phyloP scores from a whole-genome alignment of 2,113 vertebrate species.

The Plecturocebus donacophilus region DNA sequence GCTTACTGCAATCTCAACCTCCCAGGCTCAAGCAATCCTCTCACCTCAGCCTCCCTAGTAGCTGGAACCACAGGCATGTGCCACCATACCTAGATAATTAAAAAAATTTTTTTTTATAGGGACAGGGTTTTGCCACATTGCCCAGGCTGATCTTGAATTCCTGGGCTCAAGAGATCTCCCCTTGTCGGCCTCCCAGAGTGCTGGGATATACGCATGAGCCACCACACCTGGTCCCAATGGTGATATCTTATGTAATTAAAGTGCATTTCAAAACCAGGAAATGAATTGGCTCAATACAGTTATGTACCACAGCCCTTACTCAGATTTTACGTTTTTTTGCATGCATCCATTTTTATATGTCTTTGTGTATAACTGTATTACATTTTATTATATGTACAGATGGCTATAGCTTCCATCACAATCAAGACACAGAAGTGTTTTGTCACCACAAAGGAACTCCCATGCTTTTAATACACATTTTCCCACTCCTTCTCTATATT shows the following conservation, averaged over 20 bases:
- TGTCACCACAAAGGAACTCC: not conserved
- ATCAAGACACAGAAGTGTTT: conserved; percentile 17
- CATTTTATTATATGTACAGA: not conserved
- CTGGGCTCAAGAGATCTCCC: too few relatives aligned
- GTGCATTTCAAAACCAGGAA: not conserved
- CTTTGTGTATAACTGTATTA: conserved; percentile 13
- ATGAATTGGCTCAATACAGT: not conserved
- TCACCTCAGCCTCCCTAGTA: too few relatives aligned
- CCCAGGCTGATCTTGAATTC: too few relatives aligned
- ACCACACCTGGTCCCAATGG: too few relatives aligned
- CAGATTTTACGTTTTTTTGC: not conserved
- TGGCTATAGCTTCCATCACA: not conserved
- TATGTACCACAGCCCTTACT: not conserved
- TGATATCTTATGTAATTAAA: not conserved
- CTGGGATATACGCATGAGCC: too few relatives aligned
- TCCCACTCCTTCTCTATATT: not conserved
- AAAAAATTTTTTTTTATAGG: too few relatives aligned
- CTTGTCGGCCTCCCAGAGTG: too few relatives aligned
- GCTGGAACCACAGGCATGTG: too few relatives aligned
- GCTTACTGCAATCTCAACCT: too few relatives aligned
- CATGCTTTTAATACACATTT: not conserved
- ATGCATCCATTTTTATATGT: not conserved
- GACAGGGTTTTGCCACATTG: too few relatives aligned
- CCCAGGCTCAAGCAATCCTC: too few relatives aligned
- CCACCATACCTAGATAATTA: too few relatives aligned